Evolutionary conservation across 2,113 vertebrate species (phyloP), one percentile per base, ranked within the genome.

Genomic region (Phylloscopus trochilus): DNA sequence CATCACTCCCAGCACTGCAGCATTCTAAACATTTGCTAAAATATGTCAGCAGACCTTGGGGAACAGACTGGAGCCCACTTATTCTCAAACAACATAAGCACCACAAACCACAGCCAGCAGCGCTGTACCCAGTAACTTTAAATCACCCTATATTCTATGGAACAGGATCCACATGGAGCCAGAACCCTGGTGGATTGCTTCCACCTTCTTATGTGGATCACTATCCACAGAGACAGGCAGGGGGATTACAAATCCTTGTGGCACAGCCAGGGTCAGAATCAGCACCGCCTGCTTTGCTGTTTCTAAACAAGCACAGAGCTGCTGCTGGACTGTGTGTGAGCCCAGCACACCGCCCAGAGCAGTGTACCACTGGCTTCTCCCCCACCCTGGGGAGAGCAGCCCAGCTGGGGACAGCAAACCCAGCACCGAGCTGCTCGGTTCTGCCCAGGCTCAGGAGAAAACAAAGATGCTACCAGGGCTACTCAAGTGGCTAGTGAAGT

Each of bases 61-160:
- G 67, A 87, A 43, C 69, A 67, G 74, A 49, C 6, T 14, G 43
- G 51, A 93, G 22, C 46, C 41, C 76, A n/a, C 30, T 62, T 18
- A 78, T 2, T 22, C 49, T 83, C 67, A 59, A 59, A 74, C 58
- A 76, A 70, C 26, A 55, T 0, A 0, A 77, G 63, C 55, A 41
- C 15, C 58, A 33, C 3, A 14, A 74, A 43, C 39, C 13, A 49
- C 6, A 3, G 70, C 1, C 58, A 60, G 16, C 51, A 55, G 24
- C 19, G 21, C 39, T 23, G 22, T 16, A 33, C 33, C 53, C 79
- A 62, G 15, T 64, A 74, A 74, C 46, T 70, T 77, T 21, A 46
- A 56, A 76, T 13, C 39, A 10, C 5, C 0, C 4, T 31, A 15
- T 4, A 33, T 3, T 23, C 46, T 5, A 13, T 3, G 0, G 30